Evolutionary conservation across 1,140 invertebrate genomes (phyloP).

Genomic region (Argopecten irradians): DNA sequence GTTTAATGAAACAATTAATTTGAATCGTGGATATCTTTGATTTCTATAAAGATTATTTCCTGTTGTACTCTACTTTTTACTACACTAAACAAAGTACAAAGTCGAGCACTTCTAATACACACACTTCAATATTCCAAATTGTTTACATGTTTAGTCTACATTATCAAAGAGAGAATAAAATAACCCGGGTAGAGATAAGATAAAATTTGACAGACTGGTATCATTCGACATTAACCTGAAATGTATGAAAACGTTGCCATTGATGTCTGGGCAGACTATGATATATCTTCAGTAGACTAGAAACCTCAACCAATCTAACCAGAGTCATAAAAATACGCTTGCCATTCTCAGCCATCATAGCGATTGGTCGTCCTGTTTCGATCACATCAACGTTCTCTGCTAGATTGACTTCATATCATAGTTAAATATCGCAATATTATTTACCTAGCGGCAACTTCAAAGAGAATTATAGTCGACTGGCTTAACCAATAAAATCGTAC

Average conservation of each 20-base stretch:
- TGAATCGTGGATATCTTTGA: background rate
- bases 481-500: conserved; percentile 17
- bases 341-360: conserved; percentile 13
- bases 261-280: background rate
- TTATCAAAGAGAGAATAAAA: background rate
- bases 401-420: conserved; percentile 4
- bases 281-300: conserved; percentile 6
- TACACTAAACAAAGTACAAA: too few relatives aligned
- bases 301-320: conserved; percentile 7
- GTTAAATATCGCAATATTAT: conserved; percentile 23
- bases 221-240: conserved; percentile 1
- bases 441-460: conserved; percentile 20
- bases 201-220: conserved; percentile 11
- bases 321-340: background rate
- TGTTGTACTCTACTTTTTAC: background rate
- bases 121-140: background rate
- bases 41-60: background rate
- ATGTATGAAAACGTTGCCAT: background rate
- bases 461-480: conserved; percentile 16
- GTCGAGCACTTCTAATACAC: background rate
- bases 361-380: background rate
- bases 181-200: background rate
- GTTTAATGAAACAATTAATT: too few relatives aligned
- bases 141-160: background rate
- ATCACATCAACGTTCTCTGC: background rate